Conservation (phyloP, 2,888 invertebrate genomes). For the Listrodromus nycthemerus region DNA sequence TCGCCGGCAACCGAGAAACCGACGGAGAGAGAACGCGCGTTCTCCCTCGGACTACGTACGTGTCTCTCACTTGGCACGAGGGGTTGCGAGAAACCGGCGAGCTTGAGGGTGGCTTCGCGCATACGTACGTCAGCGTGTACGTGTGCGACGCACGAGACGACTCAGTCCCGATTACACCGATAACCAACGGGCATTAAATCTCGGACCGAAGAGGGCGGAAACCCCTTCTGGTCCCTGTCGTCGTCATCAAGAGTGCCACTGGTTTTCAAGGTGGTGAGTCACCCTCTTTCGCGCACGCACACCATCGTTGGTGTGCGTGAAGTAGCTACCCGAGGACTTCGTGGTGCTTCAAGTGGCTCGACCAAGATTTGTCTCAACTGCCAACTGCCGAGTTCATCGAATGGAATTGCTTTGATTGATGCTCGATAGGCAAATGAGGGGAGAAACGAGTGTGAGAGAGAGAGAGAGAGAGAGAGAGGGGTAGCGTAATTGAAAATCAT, state of each 20-base stretch:
- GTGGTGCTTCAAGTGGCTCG: conserved; percentile 12
- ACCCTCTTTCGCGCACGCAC: conserved; percentile 40
- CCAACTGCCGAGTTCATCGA: conserved; percentile 45
- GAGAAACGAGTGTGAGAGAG: too few species aligned
- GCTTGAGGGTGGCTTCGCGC: conserved; percentile 17
- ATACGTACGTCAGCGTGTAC: conserved; percentile 11
- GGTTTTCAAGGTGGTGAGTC: conserved; percentile 60
- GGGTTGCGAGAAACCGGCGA: conserved; percentile 46
- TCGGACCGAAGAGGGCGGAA: conserved; percentile 79
- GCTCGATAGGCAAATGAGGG: not conserved
- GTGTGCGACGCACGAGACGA: conserved; percentile 68
- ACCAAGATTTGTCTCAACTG: conserved; percentile 35
- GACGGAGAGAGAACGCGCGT: conserved; percentile 66
- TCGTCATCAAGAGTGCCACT: conserved; percentile 51
- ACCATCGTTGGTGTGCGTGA: not conserved
- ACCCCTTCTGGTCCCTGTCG: conserved; percentile 39
- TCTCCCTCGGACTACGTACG: conserved; percentile 47
- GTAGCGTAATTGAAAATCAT: too few species aligned
- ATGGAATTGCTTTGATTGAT: conserved; percentile 24
- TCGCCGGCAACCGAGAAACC: conserved; percentile 71
- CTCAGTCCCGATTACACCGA: conserved; percentile 79
- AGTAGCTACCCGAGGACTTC: conserved; percentile 23
- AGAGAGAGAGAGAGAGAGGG: too few species aligned
- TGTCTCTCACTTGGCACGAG: conserved; percentile 17
- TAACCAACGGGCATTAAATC: conserved; percentile 83